Evolutionary conservation across 2,888 invertebrate genomes (phyloP).

Genomic region (Chromoteleia sp.): DNA sequence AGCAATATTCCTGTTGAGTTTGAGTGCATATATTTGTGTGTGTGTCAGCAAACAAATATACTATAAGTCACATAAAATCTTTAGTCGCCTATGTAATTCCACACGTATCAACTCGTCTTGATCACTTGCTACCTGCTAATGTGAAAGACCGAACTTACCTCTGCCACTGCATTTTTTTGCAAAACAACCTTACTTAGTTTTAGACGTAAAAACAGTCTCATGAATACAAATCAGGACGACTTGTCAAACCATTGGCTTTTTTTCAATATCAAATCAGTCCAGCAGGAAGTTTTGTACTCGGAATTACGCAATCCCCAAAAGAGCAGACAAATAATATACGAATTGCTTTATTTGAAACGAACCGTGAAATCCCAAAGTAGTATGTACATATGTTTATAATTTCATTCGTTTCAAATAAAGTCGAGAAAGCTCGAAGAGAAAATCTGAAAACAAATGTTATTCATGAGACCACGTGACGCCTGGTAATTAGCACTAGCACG

Average conservation of each 20-base stretch:
- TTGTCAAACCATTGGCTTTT: neutral
- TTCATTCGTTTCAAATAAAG: slow-evolving; percentile 26
- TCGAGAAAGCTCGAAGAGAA: neutral
- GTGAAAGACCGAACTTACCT: slow-evolving; percentile 42
- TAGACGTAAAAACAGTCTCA: slow-evolving; percentile 50
- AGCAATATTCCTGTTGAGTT: slow-evolving; percentile 60
- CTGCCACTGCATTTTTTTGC: slow-evolving; percentile 54
- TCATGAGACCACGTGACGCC: slow-evolving; percentile 56
- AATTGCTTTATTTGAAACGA: slow-evolving; percentile 38
- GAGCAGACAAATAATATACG: neutral
- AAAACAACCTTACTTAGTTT: slow-evolving; percentile 52
- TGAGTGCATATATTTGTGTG: slow-evolving; percentile 57
- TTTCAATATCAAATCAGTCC: neutral
- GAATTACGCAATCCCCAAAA: neutral
- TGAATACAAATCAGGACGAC: slow-evolving; percentile 44
- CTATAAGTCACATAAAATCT: slow-evolving; percentile 38
- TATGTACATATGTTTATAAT: slow-evolving; percentile 18
- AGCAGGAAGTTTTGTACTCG: neutral
- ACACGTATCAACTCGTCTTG: slow-evolving; percentile 51
- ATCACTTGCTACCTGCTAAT: slow-evolving; percentile 59
- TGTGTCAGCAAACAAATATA: slow-evolving; percentile 60
- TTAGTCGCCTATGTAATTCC: slow-evolving; percentile 36
- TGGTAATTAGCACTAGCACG: slow-evolving; percentile 56
- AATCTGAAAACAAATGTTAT: slow-evolving; percentile 27
- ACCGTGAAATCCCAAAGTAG: slow-evolving; percentile 9